These are phyloP conservation scores for Drosophila colorata DNA, from an alignment of 2,888 invertebrate species.

Conservation along the genomic window DNA sequence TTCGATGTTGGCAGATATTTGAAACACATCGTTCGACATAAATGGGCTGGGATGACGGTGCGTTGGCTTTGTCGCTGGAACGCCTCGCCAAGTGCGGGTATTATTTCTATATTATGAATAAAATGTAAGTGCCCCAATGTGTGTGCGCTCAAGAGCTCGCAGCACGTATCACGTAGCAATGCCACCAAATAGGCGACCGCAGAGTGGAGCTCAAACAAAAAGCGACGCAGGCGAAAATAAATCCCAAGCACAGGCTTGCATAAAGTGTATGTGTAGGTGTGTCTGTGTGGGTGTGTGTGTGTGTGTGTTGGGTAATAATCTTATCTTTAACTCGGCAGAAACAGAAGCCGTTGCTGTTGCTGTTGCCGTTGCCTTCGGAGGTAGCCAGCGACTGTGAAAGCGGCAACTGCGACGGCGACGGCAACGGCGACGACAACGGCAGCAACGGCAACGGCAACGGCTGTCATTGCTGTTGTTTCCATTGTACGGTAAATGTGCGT, in stretches of 20 bases:
- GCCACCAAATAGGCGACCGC: conserved; percentile 43
- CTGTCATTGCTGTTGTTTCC: conserved; percentile 59
- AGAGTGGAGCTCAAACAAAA: conserved; percentile 31
- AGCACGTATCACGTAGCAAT: conserved; percentile 29
- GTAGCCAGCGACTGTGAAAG: conserved; percentile 52
- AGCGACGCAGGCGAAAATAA: conserved; percentile 49
- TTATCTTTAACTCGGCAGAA: conserved; percentile 68
- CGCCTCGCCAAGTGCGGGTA: conserved; percentile 37
- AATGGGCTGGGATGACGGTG: conserved; percentile 13
- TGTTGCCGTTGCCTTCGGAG: conserved; percentile 16
- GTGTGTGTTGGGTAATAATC: conserved; percentile 67
- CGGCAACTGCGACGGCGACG: conserved; percentile 33
- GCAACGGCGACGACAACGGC: conserved; percentile 32
- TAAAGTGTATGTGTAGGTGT: not conserved
- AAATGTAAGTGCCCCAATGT: conserved; percentile 52
- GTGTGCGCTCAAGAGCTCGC: conserved; percentile 31
- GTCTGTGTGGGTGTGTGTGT: conserved; percentile 18
- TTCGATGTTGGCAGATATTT: conserved; percentile 1
- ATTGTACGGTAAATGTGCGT: conserved; percentile 60
- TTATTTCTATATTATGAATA: conserved; percentile 63
- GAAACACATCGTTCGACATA: not conserved
- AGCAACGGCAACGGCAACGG: conserved; percentile 37
- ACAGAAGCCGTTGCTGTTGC: conserved; percentile 47
- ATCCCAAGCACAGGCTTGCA: conserved; percentile 40
- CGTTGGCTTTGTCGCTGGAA: conserved; percentile 16